Percentiles rank a stretch among this genome's conserved stretches.
Evolutionary conservation across 2,888 invertebrate genomes (phyloP).

Genomic region (Dione juno): DNA sequence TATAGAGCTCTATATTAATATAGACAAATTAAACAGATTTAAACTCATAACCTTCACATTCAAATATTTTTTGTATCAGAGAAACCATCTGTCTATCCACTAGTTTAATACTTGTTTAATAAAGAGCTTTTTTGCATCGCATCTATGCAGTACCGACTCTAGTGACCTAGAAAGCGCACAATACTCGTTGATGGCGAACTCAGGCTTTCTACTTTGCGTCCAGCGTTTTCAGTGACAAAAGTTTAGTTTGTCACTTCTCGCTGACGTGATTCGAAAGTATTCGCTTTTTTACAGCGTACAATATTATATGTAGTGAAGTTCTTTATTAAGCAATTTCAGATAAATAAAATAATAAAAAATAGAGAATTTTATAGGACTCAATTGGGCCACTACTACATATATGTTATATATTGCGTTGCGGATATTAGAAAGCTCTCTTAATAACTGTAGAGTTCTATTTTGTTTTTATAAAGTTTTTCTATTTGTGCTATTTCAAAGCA

Average conservation of each 20-base stretch:
- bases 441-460: no score
- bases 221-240: constrained; percentile 26
- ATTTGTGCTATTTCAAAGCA: no score
- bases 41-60: not conserved
- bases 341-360: no score
- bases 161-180: constrained; percentile 41
- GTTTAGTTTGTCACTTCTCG: constrained; percentile 20
- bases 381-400: no score
- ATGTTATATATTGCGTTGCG: no score
- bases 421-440: no score
- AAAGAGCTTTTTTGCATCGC: not conserved
- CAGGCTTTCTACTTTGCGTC: constrained; percentile 29
- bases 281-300: not conserved
- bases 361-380: no score
- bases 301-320: no score
- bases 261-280: not conserved
- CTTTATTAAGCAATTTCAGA: no score
- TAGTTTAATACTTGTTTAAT: constrained; percentile 13
- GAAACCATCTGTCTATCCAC: not conserved
- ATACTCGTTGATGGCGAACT: constrained; percentile 30
- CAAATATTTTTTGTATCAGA: not conserved
- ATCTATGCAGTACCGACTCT: constrained; percentile 16
- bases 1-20: no score
- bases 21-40: no score
- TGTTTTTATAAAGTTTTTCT: no score